Conservation (phyloP, 2,797 vertebrate species). For the Aythya fuligula region DNA sequence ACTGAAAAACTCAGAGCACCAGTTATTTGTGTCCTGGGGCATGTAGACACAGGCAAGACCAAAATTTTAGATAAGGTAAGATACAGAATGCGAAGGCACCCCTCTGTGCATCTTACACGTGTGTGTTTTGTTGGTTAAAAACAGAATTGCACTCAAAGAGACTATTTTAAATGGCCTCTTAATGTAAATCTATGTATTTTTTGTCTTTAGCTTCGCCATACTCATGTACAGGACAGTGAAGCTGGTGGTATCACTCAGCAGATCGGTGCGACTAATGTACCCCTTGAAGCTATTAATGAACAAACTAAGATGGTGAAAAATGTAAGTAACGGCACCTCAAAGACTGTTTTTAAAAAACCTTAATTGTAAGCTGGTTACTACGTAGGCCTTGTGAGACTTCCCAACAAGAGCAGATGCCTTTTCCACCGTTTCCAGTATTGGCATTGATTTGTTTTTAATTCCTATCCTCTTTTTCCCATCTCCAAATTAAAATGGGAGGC, state of each 20-base stretch:
- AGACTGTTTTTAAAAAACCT: not conserved
- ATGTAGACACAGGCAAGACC: conserved; percentile 98
- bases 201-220: conserved; percentile 87
- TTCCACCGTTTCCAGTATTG: not conserved
- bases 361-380: not conserved
- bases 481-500: not conserved
- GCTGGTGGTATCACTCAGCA: conserved; percentile 99
- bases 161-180: not conserved
- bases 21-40: conserved; percentile 97
- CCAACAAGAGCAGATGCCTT: not conserved
- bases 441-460: not conserved
- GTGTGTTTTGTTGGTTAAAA: not conserved
- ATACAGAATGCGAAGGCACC: not conserved
- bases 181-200: not conserved
- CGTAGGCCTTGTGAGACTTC: not conserved
- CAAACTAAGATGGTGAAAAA: conserved; percentile 97
- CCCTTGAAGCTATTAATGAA: conserved; percentile 91
- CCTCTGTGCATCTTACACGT: not conserved
- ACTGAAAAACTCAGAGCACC: conserved; percentile 88
- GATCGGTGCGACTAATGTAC: conserved; percentile 98
- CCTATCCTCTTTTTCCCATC: not conserved
- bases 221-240: conserved; percentile 94
- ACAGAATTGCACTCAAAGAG: not conserved
- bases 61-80: conserved; percentile 98
- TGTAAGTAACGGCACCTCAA: conserved; percentile 76